These are phyloP conservation scores for Gobiocypris rarus DNA, from an alignment of 2,113 vertebrate species.

Conservation along the genomic window DNA sequence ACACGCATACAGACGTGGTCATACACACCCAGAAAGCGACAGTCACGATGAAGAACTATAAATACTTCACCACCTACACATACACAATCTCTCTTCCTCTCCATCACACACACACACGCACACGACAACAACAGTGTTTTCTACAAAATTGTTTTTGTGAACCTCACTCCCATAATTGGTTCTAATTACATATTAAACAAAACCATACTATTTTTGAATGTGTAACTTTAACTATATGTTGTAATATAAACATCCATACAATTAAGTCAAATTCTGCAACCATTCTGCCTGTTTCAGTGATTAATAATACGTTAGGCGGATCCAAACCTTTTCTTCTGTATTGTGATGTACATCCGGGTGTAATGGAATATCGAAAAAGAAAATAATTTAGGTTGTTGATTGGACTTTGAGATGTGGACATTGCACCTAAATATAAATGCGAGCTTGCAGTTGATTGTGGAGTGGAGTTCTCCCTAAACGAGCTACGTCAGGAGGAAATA, in stretches of 20 bases:
- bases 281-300: not conserved
- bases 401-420: not conserved
- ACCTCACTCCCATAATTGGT: not conserved
- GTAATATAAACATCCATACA: not conserved
- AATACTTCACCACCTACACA: conserved; percentile 44
- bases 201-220: not conserved
- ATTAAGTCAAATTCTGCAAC: not conserved
- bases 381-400: not conserved
- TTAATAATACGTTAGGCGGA: not conserved
- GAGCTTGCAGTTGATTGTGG: not conserved
- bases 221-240: not conserved
- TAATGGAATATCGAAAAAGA: not conserved
- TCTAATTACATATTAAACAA: not conserved
- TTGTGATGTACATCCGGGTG: not conserved
- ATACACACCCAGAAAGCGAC: conserved; percentile 35
- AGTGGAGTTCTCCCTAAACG: too few species aligned
- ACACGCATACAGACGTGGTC: conserved; percentile 5
- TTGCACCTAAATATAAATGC: not conserved
- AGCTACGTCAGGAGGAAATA: too few species aligned
- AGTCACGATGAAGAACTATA: conserved; percentile 53
- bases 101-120: conserved; percentile 30
- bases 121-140: not conserved
- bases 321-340: not conserved
- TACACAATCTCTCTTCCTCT: conserved; percentile 10
- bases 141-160: not conserved